Evolutionary conservation across 2,797 vertebrate species (phyloP), one percentile per base, ranked within the genome.

Genomic region (Peromyscus nudipes): DNA sequence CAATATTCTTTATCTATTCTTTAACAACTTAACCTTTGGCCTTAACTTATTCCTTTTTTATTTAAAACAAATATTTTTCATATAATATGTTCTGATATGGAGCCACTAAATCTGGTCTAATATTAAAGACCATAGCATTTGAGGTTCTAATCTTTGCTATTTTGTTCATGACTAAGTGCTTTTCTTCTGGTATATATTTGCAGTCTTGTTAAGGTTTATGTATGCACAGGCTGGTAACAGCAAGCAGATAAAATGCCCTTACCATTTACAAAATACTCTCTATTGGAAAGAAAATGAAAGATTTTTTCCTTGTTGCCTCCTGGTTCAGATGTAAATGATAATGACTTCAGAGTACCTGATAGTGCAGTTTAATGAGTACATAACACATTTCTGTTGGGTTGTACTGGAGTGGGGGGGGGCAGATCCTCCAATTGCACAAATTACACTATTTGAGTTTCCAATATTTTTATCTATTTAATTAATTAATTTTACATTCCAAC

Each of bases 341-440:
- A 98, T 98, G 98, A 98, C 98, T 99, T 98, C 98, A 99, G 98
- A 99, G 99, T 99, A 99, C 99, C 99, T 98, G 99, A 99, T 99
- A 99, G 99, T 99, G 99, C 99, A 99, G 99, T 99, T 94, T 99
- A 99, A 99, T 98, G 99, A 99, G 99, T 98, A 99, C 98, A 98
- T 99, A 99, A 99, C 98, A 98, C 98, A 98, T 99, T 99, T 99
- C 98, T 99, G 97, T 98, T 93, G 92, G 88, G 91, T 94, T 97
- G 57, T 96, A 98, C 96, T 98, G 98, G 52, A 52, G 52, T 52
- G 52, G 13, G 3, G 76, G 14, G 91, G 99, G 99, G 52, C 98
- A 98, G 98, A 99, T 99, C 99, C 98, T 99, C 98, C 98, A 99
- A 99, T 99, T 99, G 99, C 99, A 99, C 99, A 99, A 98, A 99